Percentiles rank a stretch among this genome's conserved stretches.
Conservation (phyloP, 1,140 invertebrate genomes). For the Parapsyche elsis region DNA sequence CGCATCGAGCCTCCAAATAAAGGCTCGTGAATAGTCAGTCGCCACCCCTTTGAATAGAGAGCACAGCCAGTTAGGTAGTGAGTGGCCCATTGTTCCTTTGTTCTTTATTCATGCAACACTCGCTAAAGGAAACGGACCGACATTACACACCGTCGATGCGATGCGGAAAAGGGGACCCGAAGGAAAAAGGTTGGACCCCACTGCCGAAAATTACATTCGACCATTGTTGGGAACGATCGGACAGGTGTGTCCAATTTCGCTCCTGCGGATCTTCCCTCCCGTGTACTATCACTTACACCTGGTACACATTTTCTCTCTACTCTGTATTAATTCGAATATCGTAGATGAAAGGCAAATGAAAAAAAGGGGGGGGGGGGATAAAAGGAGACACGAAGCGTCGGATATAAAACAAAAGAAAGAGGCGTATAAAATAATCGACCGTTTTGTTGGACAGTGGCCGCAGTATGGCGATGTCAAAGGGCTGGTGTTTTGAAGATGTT, state of each 20-base stretch:
- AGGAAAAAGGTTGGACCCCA: not conserved
- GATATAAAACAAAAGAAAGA: not conserved
- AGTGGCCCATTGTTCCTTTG: slow-evolving; percentile 46
- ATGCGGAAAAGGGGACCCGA: not conserved
- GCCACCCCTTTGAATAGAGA: slow-evolving; percentile 31
- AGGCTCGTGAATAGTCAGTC: slow-evolving; percentile 26
- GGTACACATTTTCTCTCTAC: no score
- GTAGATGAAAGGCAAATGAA: no score
- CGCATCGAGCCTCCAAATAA: slow-evolving; percentile 36
- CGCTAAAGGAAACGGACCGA: slow-evolving; percentile 34
- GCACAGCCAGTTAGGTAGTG: slow-evolving; percentile 33
- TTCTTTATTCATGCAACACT: slow-evolving; percentile 46
- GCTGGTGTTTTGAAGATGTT: slow-evolving; percentile 36
- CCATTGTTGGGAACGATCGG: no score
- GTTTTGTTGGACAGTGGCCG: not conserved
- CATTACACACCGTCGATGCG: not conserved
- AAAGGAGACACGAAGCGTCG: slow-evolving; percentile 10
- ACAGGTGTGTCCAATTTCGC: no score
- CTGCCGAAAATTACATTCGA: not conserved
- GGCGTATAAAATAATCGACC: slow-evolving; percentile 6
- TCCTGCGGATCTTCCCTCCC: not conserved
- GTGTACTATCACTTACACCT: no score
- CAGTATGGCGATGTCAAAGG: slow-evolving; percentile 8
- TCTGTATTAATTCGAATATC: no score
- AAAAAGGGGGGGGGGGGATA: not conserved